phyloP scores from a whole-genome alignment of 2,797 vertebrate genomes.

The Masticophis lateralis region DNA sequence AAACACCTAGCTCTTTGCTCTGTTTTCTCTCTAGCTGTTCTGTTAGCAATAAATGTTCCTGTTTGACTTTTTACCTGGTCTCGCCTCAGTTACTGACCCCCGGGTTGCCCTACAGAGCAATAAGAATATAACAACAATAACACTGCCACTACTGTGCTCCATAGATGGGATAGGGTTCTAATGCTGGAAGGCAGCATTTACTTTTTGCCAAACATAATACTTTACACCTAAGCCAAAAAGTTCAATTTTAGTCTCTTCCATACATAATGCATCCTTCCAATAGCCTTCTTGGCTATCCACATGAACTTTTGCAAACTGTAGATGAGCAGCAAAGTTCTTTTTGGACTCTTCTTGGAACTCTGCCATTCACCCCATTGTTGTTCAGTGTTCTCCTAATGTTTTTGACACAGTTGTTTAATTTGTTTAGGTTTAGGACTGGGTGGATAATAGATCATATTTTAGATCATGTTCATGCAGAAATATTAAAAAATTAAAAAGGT shows the following conservation, averaged over 20 bases:
- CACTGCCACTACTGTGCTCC: neutral
- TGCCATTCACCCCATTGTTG: neutral
- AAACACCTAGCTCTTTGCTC: too few relatives aligned
- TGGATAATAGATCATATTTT: neutral
- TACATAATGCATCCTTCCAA: neutral
- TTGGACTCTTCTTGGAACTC: neutral
- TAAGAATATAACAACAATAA: neutral
- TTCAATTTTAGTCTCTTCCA: neutral
- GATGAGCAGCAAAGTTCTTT: neutral
- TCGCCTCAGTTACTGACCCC: too few relatives aligned
- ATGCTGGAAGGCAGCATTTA: neutral
- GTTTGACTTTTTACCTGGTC: too few relatives aligned
- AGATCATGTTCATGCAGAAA: neutral
- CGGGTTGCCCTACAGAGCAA: too few relatives aligned
- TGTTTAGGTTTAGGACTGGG: neutral
- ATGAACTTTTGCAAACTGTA: neutral
- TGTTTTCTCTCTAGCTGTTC: too few relatives aligned
- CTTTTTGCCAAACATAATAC: neutral
- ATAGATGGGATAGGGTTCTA: neutral
- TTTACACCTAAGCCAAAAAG: neutral
- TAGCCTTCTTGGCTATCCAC: neutral
- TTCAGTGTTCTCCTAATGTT: neutral
- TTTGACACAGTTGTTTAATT: neutral
- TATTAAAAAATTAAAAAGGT: neutral
- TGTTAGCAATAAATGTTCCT: too few relatives aligned